Conservation (phyloP, 2,797 vertebrate genomes). For the Acanthopagrus latus region DNA sequence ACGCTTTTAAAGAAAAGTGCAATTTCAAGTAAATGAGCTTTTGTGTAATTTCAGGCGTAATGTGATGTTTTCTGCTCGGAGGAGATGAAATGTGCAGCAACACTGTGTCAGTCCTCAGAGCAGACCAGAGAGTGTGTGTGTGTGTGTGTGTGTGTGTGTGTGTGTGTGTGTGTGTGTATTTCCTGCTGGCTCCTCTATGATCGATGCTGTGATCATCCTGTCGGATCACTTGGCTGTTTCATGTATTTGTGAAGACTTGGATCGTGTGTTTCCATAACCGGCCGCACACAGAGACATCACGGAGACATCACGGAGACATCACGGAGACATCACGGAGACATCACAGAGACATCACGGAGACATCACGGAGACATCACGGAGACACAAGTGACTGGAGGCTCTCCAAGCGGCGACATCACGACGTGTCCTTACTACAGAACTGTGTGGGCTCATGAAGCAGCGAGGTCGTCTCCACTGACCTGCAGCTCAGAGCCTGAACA, state of each 20-base stretch:
- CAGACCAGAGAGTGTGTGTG: too few relatives aligned
- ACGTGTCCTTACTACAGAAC: neutral
- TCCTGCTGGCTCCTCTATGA: conserved; percentile 14
- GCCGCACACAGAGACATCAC: neutral
- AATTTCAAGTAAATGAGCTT: conserved; percentile 25
- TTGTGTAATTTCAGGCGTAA: conserved; percentile 36
- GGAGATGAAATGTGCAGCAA: conserved; percentile 3
- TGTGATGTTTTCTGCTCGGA: conserved; percentile 21
- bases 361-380: too few relatives aligned
- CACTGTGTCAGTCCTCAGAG: neutral
- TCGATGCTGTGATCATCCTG: conserved; percentile 45
- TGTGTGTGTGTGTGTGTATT: neutral
- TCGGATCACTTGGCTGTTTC: conserved; percentile 37
- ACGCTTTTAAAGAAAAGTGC: conserved; percentile 26
- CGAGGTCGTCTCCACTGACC: neutral
- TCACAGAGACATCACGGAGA: too few relatives aligned
- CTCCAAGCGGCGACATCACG: neutral
- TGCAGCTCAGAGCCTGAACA: neutral
- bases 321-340: too few relatives aligned
- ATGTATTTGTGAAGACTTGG: conserved; percentile 44
- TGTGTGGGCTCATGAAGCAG: neutral
- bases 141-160: neutral
- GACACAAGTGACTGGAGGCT: neutral
- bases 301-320: too few relatives aligned
- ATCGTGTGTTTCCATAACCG: conserved; percentile 10